These are phyloP conservation scores for Scaptomyza hsui DNA, from an alignment of 1,140 invertebrate species.

Conservation along the genomic window DNA sequence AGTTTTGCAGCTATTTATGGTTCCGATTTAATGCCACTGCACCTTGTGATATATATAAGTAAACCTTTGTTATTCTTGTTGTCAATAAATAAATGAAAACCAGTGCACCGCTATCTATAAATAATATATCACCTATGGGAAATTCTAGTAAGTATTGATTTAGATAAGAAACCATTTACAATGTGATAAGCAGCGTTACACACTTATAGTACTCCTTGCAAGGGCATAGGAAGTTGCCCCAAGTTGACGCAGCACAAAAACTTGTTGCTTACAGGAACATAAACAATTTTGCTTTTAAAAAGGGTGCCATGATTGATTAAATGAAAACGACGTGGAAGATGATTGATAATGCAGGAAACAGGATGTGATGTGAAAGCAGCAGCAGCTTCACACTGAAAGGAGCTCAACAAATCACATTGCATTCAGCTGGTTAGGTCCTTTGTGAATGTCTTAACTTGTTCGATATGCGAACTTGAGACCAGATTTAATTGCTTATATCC, in stretches of 20 bases:
- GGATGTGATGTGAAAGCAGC: too few relatives aligned
- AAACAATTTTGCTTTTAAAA: not conserved
- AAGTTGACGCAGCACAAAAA: not conserved
- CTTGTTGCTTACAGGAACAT: not conserved
- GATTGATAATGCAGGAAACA: not conserved
- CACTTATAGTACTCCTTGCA: not conserved
- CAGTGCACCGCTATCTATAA: conserved; percentile 1
- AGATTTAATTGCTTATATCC: not conserved
- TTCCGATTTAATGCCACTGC: conserved; percentile 6
- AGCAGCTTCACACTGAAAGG: too few relatives aligned
- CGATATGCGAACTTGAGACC: not conserved
- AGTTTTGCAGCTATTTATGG: conserved; percentile 15
- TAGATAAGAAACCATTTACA: not conserved
- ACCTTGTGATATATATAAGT: conserved; percentile 40
- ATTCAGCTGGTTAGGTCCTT: not conserved
- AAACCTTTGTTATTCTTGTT: conserved; percentile 7
- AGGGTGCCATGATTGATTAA: conserved; percentile 11
- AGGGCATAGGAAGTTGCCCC: not conserved
- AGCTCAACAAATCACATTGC: not conserved
- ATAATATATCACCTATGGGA: not conserved
- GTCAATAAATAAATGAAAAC: conserved; percentile 30
- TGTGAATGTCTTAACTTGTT: too few relatives aligned
- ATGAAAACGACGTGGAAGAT: not conserved
- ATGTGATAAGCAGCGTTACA: not conserved
- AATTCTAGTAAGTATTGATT: not conserved